These are phyloP conservation scores for Chrysotoxum bicinctum DNA, from an alignment of 2,888 invertebrate genomes.

Conservation along the genomic window DNA sequence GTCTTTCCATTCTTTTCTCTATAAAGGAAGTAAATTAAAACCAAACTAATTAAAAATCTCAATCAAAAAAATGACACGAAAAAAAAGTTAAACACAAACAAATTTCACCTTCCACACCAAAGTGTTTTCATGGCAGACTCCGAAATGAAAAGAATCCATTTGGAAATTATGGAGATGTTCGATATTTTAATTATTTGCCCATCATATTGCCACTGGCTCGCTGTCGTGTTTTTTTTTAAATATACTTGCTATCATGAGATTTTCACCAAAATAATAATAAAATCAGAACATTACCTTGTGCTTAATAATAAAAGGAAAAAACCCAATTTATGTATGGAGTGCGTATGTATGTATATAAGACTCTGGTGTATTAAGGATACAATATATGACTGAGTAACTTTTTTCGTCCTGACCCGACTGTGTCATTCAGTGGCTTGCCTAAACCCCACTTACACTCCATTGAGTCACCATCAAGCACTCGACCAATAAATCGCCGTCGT, in stretches of 20 bases:
- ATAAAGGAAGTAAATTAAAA: slow-evolving; percentile 4
- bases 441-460: slow-evolving; percentile 12
- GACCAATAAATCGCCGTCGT: slow-evolving; percentile 45
- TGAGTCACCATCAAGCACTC: slow-evolving; percentile 31
- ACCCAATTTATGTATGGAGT: background rate
- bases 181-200: slow-evolving; percentile 56
- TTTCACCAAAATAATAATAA: slow-evolving; percentile 10
- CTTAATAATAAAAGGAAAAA: slow-evolving; percentile 10
- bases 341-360: background rate
- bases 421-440: slow-evolving; percentile 3
- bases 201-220: slow-evolving; percentile 48
- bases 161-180: slow-evolving; percentile 18
- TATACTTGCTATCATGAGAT: slow-evolving; percentile 46
- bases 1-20: background rate
- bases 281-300: slow-evolving; percentile 49
- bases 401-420: background rate
- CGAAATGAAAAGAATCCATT: slow-evolving; percentile 4
- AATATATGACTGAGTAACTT: background rate
- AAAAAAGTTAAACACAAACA: background rate
- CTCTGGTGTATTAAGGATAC: background rate
- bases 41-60: slow-evolving; percentile 25
- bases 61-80: background rate
- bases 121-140: background rate
- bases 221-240: slow-evolving; percentile 16
- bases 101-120: slow-evolving; percentile 5